Conservation (phyloP, 2,888 invertebrate species). For the Drosophila tanythrix region DNA sequence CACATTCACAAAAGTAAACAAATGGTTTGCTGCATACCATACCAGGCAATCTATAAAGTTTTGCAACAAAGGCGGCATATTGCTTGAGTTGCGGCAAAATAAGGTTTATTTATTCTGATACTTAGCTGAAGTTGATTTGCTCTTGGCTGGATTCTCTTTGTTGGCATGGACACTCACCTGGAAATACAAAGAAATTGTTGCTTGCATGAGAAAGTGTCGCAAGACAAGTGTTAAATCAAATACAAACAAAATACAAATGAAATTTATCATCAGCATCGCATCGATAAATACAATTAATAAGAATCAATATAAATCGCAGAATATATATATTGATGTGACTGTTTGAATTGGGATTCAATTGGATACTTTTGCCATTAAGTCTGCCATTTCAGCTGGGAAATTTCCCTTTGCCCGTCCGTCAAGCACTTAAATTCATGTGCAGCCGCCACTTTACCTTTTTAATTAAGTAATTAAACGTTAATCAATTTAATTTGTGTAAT, state of each 20-base stretch:
- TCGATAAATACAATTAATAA: not conserved
- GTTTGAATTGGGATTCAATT: not conserved
- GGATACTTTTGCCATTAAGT: not conserved
- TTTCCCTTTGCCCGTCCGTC: not conserved
- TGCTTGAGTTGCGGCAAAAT: not conserved
- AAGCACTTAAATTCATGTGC: not conserved
- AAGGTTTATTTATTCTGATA: slow-evolving; percentile 14
- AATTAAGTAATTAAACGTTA: slow-evolving; percentile 53
- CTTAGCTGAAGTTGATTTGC: slow-evolving; percentile 32
- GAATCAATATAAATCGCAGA: not conserved
- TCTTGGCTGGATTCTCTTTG: not conserved
- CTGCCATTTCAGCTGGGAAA: not conserved
- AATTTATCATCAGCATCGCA: not conserved
- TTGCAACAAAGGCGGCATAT: not conserved
- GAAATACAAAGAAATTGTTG: slow-evolving; percentile 37
- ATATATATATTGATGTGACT: not conserved
- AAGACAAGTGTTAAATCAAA: not conserved
- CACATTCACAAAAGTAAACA: slow-evolving; percentile 14
- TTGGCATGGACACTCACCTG: slow-evolving; percentile 55
- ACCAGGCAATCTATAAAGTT: slow-evolving; percentile 17
- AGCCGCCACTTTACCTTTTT: slow-evolving; percentile 4
- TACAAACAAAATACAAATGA: not conserved
- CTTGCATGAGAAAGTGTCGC: not conserved
- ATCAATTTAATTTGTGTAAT: slow-evolving; percentile 60
- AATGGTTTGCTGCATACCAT: slow-evolving; percentile 28